These are phyloP conservation scores for Xiphophorus birchmanni DNA, from an alignment of 2,797 vertebrate genomes.

Conservation along the genomic window DNA sequence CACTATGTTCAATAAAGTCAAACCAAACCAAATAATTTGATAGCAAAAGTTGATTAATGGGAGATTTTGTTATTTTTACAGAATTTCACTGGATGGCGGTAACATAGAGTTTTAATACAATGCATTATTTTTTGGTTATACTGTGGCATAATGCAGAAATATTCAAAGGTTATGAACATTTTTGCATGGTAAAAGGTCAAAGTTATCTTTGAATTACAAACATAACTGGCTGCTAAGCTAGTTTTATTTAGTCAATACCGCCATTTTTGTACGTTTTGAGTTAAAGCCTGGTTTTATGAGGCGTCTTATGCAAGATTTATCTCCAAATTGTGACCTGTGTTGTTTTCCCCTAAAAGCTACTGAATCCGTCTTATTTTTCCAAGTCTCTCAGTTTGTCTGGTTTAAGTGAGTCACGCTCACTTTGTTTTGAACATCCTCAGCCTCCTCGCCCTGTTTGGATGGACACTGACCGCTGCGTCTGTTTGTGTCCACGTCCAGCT, in stretches of 20 bases:
- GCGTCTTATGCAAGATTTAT: background rate
- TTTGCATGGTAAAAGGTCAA: background rate
- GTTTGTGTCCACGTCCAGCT: constrained; percentile 49
- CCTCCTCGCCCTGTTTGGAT: constrained; percentile 28
- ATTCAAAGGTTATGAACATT: background rate
- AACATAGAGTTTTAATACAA: background rate
- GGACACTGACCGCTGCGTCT: constrained; percentile 50
- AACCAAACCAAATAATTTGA: too few relatives aligned
- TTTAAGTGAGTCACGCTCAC: constrained; percentile 22
- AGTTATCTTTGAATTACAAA: too few relatives aligned
- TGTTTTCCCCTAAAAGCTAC: background rate
- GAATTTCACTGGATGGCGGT: background rate
- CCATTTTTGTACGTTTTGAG: background rate
- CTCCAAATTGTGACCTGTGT: background rate
- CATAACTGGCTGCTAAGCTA: background rate
- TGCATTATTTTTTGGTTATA: background rate
- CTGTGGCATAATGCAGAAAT: background rate
- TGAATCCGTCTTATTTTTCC: background rate
- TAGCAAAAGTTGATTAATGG: too few relatives aligned
- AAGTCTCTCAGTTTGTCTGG: background rate
- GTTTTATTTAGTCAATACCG: background rate
- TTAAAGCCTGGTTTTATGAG: background rate
- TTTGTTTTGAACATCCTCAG: constrained; percentile 36
- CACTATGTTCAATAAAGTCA: too few relatives aligned
- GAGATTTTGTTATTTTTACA: too few relatives aligned